Evolutionary conservation across 2,113 vertebrate species (phyloP).

Genomic region (Actinemys pallida): DNA sequence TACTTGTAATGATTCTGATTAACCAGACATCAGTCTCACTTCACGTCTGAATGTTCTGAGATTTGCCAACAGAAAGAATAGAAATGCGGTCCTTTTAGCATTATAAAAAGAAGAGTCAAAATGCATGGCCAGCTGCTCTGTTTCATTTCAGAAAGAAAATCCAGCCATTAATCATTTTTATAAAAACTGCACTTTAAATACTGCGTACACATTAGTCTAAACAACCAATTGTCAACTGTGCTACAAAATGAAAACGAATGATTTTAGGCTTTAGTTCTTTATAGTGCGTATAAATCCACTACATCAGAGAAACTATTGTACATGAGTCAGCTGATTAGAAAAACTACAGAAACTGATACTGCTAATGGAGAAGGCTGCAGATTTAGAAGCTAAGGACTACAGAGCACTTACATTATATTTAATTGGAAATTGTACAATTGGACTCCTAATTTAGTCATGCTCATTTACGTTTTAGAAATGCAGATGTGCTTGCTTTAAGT

Average conservation of each 20-base stretch:
- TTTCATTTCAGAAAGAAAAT: neutral
- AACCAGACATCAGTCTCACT: neutral
- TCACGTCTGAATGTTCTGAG: neutral
- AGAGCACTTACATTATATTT: slow-evolving; percentile 31
- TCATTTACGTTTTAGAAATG: neutral
- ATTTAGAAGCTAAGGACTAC: slow-evolving; percentile 31
- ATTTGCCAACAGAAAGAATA: neutral
- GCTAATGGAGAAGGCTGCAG: slow-evolving; percentile 2
- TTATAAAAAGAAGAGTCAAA: neutral
- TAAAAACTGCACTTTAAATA: slow-evolving; percentile 5
- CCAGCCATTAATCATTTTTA: neutral
- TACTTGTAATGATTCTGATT: neutral
- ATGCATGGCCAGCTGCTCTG: neutral
- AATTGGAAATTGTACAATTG: slow-evolving; percentile 6
- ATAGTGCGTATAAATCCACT: neutral
- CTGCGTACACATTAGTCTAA: neutral
- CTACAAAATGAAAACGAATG: slow-evolving; percentile 7
- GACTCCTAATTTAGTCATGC: neutral
- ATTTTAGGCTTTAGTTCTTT: neutral
- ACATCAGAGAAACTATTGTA: neutral
- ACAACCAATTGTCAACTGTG: neutral
- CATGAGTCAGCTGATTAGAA: neutral
- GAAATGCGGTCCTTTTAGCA: neutral
- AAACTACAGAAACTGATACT: neutral
- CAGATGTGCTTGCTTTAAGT: slow-evolving; percentile 37